These are phyloP conservation scores for Diprion similis DNA, from an alignment of 1,140 invertebrate genomes.

Conservation along the genomic window DNA sequence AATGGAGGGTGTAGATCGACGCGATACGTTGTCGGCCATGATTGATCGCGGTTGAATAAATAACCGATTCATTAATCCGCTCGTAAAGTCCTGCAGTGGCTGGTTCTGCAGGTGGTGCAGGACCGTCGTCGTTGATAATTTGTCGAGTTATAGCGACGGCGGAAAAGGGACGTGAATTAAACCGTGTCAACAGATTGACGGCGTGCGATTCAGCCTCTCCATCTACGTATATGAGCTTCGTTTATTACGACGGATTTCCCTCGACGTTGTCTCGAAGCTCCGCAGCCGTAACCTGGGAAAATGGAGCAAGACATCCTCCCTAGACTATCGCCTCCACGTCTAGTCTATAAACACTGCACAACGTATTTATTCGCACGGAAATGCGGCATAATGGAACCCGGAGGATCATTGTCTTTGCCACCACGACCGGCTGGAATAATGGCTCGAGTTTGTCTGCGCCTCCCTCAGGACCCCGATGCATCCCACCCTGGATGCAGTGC, in stretches of 20 bases:
- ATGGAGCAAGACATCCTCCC: background rate
- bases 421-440: background rate
- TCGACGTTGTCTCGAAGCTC: background rate
- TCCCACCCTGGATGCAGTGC: background rate
- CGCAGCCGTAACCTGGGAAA: too few relatives aligned
- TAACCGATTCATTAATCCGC: too few relatives aligned
- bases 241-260: background rate
- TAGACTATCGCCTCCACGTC: background rate
- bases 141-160: too few relatives aligned
- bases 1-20: too few relatives aligned
- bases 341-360: background rate
- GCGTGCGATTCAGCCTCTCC: background rate
- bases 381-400: background rate
- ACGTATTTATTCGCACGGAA: background rate
- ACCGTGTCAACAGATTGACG: background rate
- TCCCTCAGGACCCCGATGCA: background rate
- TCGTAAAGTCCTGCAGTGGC: too few relatives aligned
- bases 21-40: too few relatives aligned
- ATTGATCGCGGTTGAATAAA: too few relatives aligned
- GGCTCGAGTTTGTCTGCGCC: background rate
- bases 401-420: background rate
- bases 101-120: too few relatives aligned
- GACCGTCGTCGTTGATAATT: too few relatives aligned
- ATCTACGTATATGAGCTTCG: background rate
- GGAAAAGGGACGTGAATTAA: background rate